These are phyloP conservation scores for Acrobasis consociella DNA, from an alignment of 2,888 invertebrate genomes.

Conservation along the genomic window DNA sequence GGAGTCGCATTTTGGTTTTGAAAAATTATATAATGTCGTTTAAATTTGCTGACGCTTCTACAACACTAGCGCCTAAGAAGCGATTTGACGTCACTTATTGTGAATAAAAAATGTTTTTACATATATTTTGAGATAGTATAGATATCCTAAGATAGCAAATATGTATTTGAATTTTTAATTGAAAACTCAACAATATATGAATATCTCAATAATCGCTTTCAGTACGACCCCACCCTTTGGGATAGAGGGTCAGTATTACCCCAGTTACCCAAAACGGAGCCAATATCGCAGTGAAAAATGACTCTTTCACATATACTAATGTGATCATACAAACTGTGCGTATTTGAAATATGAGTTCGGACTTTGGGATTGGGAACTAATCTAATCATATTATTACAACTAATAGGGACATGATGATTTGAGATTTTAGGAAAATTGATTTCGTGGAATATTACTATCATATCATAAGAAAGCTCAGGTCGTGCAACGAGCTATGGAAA, in stretches of 20 bases:
- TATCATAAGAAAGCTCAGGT: too few relatives aligned
- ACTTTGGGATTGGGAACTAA: background rate
- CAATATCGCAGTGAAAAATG: conserved; percentile 45
- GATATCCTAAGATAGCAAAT: too few relatives aligned
- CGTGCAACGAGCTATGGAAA: too few relatives aligned
- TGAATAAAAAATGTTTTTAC: too few relatives aligned
- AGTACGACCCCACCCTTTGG: conserved; percentile 32
- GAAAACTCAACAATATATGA: background rate
- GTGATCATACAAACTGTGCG: conserved; percentile 28
- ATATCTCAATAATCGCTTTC: conserved; percentile 17
- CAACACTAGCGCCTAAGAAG: too few relatives aligned
- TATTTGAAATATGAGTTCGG: background rate
- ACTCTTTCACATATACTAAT: conserved; percentile 41
- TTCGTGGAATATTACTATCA: too few relatives aligned
- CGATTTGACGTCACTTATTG: too few relatives aligned
- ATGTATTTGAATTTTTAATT: too few relatives aligned
- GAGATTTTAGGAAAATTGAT: background rate
- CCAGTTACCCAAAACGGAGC: conserved; percentile 41
- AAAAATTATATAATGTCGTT: too few relatives aligned
- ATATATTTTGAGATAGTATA: too few relatives aligned
- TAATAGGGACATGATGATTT: background rate
- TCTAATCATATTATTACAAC: background rate
- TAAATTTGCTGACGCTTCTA: too few relatives aligned
- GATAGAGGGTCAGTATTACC: conserved; percentile 44
- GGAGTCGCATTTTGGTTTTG: too few relatives aligned